Percentiles rank a stretch among this genome's conserved stretches.
phyloP scores from a whole-genome alignment of 2,888 invertebrate species.

The Cerceris ruficornis region DNA sequence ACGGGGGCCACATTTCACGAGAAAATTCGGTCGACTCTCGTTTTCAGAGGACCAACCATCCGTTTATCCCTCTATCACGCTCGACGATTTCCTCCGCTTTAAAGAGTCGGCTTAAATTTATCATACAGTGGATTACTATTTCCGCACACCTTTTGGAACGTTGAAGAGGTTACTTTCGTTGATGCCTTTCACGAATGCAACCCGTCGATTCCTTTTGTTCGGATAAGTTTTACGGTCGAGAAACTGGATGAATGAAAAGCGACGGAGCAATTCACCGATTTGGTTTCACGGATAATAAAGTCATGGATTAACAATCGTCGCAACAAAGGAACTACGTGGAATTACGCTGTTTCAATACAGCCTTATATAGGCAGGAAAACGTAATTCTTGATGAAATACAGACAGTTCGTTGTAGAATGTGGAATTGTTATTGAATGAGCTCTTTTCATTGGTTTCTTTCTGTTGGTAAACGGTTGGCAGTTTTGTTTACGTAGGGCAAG shows the following conservation, averaged over 20 bases:
- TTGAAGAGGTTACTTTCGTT: background rate
- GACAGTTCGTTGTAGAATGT: no score
- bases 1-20: slow-evolving; percentile 21
- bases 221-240: background rate
- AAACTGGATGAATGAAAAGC: background rate
- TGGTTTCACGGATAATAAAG: background rate
- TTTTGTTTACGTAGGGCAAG: no score
- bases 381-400: no score
- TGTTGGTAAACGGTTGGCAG: no score
- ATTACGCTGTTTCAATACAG: slow-evolving; percentile 13
- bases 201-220: background rate
- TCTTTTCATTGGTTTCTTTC: no score
- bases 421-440: no score
- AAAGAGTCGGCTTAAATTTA: slow-evolving; percentile 15
- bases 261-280: background rate
- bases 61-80: background rate
- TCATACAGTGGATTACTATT: slow-evolving; percentile 9
- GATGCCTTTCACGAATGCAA: background rate
- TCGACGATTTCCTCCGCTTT: slow-evolving; percentile 1
- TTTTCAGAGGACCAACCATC: background rate
- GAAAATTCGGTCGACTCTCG: background rate
- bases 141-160: background rate
- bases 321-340: slow-evolving; percentile 1
- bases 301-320: background rate
- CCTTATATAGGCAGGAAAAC: no score